These are phyloP conservation scores for Eucidaris tribuloides DNA, from an alignment of 35 echinoderm and acorn worm genomes.

Conservation along the genomic window DNA sequence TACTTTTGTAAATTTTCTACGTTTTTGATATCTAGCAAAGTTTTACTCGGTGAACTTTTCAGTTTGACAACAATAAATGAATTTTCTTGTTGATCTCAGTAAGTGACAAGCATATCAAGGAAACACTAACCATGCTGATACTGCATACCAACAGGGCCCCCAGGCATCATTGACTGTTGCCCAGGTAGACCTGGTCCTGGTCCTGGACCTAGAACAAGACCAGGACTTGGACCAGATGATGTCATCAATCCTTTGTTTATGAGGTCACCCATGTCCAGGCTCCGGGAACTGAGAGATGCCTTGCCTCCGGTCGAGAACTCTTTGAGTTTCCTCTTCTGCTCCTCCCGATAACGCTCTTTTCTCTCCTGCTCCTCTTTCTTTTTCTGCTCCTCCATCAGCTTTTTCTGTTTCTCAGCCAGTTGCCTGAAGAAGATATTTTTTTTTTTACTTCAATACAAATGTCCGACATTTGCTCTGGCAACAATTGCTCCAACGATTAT, in stretches of 20 bases:
- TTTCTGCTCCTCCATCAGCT: conserved; percentile 1
- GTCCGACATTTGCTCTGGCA: no score
- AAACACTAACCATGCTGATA: conserved; percentile 17
- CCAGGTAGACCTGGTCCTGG: no score
- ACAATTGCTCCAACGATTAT: not conserved
- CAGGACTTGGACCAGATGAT: not conserved
- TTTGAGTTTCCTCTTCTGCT: conserved; percentile 15
- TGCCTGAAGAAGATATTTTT: not conserved
- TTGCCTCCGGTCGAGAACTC: not conserved
- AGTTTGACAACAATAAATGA: no score
- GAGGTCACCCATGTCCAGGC: conserved; percentile 15
- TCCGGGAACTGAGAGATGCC: not conserved
- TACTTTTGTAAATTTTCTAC: no score
- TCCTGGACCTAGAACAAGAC: not conserved
- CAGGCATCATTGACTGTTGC: no score
- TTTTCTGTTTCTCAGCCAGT: conserved; percentile 9
- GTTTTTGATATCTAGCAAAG: no score
- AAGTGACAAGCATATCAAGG: no score
- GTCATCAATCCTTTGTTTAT: not conserved
- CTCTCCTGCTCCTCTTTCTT: conserved; percentile 23
- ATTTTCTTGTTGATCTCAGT: no score
- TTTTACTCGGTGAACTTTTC: no score
- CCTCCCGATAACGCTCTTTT: conserved; percentile 3
- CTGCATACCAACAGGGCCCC: no score
- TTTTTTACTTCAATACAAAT: not conserved